These are phyloP conservation scores for Lithophane socia DNA, from an alignment of 2,888 invertebrate species.

Conservation along the genomic window DNA sequence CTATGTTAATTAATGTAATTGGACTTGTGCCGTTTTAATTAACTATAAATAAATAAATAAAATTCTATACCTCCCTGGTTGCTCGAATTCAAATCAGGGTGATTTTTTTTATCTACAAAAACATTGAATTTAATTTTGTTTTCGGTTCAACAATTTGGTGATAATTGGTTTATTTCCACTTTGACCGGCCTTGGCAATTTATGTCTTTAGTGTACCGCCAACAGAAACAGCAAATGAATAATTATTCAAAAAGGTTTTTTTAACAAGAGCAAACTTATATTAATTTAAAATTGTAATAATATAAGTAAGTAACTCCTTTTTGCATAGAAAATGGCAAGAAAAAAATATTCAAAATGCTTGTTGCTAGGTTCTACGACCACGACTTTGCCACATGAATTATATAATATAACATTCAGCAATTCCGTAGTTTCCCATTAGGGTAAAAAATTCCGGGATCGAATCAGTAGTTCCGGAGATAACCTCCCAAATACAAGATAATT, in stretches of 20 bases:
- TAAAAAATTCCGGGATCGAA: too few species aligned
- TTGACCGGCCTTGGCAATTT: background rate
- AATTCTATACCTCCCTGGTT: background rate
- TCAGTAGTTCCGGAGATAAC: background rate
- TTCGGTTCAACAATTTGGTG: background rate
- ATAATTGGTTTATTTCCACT: background rate
- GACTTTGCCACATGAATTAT: too few species aligned
- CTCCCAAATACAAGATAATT: too few species aligned
- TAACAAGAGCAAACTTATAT: background rate
- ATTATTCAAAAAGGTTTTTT: background rate
- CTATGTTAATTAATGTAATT: too few species aligned
- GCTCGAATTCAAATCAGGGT: background rate
- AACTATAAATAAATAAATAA: too few species aligned
- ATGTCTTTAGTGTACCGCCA: background rate
- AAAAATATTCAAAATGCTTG: background rate
- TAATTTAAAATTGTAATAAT: background rate
- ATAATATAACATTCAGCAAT: too few species aligned
- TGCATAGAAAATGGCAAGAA: background rate
- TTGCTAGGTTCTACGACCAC: too few species aligned
- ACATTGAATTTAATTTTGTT: background rate
- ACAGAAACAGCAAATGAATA: background rate
- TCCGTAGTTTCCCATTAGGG: too few species aligned
- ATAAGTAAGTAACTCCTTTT: background rate
- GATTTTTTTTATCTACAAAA: background rate
- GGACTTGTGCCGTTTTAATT: too few species aligned